These are phyloP conservation scores for Drosophila suboccidentalis DNA, from an alignment of 2,888 invertebrate genomes.

Conservation along the genomic window DNA sequence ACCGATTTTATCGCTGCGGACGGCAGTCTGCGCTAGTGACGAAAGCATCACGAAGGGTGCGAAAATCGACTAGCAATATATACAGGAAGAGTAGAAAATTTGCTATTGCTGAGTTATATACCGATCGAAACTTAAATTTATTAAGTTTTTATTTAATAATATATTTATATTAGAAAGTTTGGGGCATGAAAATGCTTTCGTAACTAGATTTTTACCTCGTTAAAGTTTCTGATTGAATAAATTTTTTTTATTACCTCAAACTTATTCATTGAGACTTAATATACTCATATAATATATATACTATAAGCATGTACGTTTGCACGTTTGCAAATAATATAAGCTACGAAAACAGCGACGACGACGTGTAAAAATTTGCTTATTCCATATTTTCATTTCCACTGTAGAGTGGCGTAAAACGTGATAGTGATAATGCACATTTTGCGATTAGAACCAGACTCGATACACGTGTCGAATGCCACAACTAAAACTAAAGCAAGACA, in stretches of 20 bases:
- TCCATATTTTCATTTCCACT: slow-evolving; percentile 5
- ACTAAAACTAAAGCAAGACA: not conserved
- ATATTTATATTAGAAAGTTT: no score
- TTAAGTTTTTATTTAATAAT: no score
- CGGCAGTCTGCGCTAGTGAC: no score
- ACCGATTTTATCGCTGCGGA: no score
- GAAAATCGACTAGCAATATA: no score
- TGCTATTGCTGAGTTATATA: no score
- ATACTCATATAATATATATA: not conserved
- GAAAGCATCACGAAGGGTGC: no score
- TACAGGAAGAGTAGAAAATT: no score
- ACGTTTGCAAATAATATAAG: not conserved
- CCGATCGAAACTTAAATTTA: no score
- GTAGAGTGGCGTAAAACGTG: slow-evolving; percentile 33
- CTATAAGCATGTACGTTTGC: not conserved
- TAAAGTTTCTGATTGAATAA: no score
- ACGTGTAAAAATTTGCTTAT: slow-evolving; percentile 29
- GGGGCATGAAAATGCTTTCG: no score
- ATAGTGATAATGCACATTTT: slow-evolving; percentile 23
- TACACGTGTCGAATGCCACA: slow-evolving; percentile 30
- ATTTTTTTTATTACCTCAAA: not conserved
- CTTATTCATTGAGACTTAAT: not conserved
- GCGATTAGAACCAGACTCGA: slow-evolving; percentile 36
- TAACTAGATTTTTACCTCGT: no score
- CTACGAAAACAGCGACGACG: not conserved